Conservation (phyloP, 2,888 invertebrate species). For the Micoletzkya japonica region DNA sequence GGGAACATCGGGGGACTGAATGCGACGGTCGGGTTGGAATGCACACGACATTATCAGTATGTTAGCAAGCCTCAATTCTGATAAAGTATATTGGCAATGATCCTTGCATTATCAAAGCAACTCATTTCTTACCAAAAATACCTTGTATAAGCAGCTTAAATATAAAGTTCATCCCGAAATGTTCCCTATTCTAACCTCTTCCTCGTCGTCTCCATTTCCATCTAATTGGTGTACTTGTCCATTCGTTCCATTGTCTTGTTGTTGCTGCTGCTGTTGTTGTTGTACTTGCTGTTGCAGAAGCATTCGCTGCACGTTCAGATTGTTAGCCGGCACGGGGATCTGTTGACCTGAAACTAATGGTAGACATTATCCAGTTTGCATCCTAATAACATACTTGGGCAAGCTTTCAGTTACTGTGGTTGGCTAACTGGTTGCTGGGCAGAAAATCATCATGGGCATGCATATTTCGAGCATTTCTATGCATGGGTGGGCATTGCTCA, state of each 20-base stretch:
- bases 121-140: neutral
- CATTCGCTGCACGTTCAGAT: constrained; percentile 13
- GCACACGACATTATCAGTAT: too few species aligned
- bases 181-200: too few species aligned
- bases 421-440: neutral
- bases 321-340: neutral
- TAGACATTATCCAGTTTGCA: too few species aligned
- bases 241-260: too few species aligned
- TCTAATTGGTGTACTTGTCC: constrained; percentile 50
- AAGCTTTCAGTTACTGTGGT: neutral
- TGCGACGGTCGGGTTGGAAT: too few species aligned
- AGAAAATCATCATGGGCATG: too few species aligned
- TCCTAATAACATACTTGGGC: neutral
- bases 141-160: neutral
- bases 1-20: too few species aligned
- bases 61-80: too few species aligned
- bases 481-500: too few species aligned
- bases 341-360: neutral
- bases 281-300: neutral
- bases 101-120: neutral
- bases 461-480: too few species aligned
- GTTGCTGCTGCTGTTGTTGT: neutral
- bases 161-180: too few species aligned
- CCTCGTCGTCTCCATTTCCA: constrained; percentile 38
- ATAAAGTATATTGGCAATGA: too few species aligned